Base-by-base conservation (phyloP, 2,888 invertebrate species). In the Tetropium fuscum region DNA sequence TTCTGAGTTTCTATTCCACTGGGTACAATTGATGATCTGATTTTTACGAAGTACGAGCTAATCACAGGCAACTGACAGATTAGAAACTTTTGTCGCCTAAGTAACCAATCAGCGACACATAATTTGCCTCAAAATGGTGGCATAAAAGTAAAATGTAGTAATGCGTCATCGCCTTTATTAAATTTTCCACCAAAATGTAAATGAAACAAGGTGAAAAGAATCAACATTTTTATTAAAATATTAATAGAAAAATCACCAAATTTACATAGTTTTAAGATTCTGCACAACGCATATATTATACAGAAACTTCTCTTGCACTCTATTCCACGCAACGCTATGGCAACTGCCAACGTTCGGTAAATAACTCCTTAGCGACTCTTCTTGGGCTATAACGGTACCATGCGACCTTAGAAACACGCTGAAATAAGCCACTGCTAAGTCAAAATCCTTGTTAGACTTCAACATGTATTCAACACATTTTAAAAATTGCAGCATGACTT, bases 361-460 rank as follows among this genome's bases (percentile, higher is more conserved):
- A 51, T 82, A 83, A 18, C 83, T 79, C 15, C 86, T 81, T 40
- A 93, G 80, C 32, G 83, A 83, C 27, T 84, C 80, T 30, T 84
- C 84, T 45, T 85, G 81, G 0, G 87, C 84, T 48, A 93, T 84
- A 3, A 83, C 74, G 59, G 85, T 84, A 0, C 90, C 89, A 74
- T 94, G 92, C 30, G 88, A 86, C 81, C 96, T 96, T 22, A 98
- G 81, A 81, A 95, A 97, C 38, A 96, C 84, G 40, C 90, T 90
- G 59, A 98, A 85, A 82, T 97, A 98, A 0, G 97, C 90, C 78
- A 97, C 94, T 0, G 91, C 90, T 53, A 97, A 82, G 83, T 98
- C 98, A 81, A 95, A 98, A 82, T 97, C 88, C 62, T 80, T 86
- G 74, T 93, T 93, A 1, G 88, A 89, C 67, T 86, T 84, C 27